Conservation (phyloP, 2,888 invertebrate genomes). For the Brachyptera risi region DNA sequence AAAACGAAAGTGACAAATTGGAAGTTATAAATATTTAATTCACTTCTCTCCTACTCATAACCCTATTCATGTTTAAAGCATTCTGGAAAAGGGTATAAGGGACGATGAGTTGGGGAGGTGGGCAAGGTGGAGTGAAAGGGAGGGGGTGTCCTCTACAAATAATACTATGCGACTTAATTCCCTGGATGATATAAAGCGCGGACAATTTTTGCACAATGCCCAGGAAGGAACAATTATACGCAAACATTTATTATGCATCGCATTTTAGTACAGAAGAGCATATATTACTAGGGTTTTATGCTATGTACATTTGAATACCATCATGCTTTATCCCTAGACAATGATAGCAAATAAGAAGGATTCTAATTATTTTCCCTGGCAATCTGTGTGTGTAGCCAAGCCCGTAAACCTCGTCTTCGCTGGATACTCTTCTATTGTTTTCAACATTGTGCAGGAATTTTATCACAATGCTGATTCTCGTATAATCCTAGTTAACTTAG, state of each 20-base stretch:
- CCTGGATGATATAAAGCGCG: constrained; percentile 8
- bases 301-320: constrained; percentile 33
- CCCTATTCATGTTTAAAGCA: not conserved
- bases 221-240: constrained; percentile 28
- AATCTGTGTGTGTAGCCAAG: too few species aligned
- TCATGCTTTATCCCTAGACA: constrained; percentile 36
- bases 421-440: too few species aligned
- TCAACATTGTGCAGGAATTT: too few species aligned
- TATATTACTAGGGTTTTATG: constrained; percentile 38
- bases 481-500: too few species aligned
- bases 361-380: constrained; percentile 15
- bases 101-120: not conserved
- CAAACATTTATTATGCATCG: constrained; percentile 26
- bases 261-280: constrained; percentile 35
- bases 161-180: constrained; percentile 6
- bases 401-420: too few species aligned
- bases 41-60: not conserved
- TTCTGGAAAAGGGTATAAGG: too few species aligned
- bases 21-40: constrained; percentile 11
- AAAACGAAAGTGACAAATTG: constrained; percentile 12
- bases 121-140: not conserved
- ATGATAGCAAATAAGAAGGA: constrained; percentile 29
- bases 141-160: not conserved
- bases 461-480: too few species aligned
- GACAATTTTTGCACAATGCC: constrained; percentile 19